A percentile compares a stretch with the other conserved stretches of the same genome.
phyloP scores from a whole-genome alignment of 2,113 vertebrate genomes.

The Pan troglodytes region NHGRI_mPanTro3-v2.1_pri NC_072403.2:40711501-40712000 shows the following conservation, averaged over 20 bases:
- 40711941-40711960: neutral
- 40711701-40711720: neutral
- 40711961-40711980: neutral
- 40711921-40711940: neutral
- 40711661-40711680: slow-evolving; percentile 56
- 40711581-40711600: slow-evolving; percentile 67
- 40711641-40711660: slow-evolving; percentile 14
- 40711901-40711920: neutral
- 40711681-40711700: slow-evolving; percentile 44
- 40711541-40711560: slow-evolving; percentile 86
- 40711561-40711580: slow-evolving; percentile 85
- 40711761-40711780: slow-evolving; percentile 3
- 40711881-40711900: slow-evolving; percentile 1
- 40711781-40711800: slow-evolving; percentile 31
- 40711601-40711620: slow-evolving; percentile 51
- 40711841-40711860: neutral
- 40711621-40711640: slow-evolving; percentile 31
- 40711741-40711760: slow-evolving; percentile 47
- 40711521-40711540: slow-evolving; percentile 86
- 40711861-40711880: neutral
- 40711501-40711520: neutral
- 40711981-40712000: neutral
- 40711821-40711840: slow-evolving; percentile 66
- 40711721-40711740: neutral
- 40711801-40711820: slow-evolving; percentile 4